Evolutionary conservation across 2,797 vertebrate species (phyloP).

Genomic region (Vultur gryphus): DNA sequence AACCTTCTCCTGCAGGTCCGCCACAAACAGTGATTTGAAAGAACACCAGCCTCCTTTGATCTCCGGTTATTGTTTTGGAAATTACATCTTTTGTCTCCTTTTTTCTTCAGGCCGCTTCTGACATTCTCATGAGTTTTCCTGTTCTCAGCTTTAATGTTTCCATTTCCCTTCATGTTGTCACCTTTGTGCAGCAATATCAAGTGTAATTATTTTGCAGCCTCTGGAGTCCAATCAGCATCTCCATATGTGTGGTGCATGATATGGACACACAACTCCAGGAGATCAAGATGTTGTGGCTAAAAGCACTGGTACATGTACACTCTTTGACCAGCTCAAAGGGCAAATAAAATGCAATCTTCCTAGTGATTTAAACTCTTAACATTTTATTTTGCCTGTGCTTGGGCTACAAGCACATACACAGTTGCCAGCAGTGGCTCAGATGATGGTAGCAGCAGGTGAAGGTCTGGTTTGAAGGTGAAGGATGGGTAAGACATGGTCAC

Average conservation of each 20-base stretch:
- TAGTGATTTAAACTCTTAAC: neutral
- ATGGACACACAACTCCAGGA: neutral
- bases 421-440: neutral
- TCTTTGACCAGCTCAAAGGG: neutral
- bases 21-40: neutral
- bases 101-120: neutral
- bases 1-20: neutral
- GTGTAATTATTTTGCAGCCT: neutral
- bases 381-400: neutral
- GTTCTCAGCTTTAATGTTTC: constrained; percentile 34
- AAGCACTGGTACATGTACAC: neutral
- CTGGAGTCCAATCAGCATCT: neutral
- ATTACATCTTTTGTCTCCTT: neutral
- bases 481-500: neutral
- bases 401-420: neutral
- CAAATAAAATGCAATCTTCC: neutral
- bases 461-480: neutral
- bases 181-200: neutral
- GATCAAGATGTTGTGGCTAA: neutral
- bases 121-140: neutral
- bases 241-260: neutral
- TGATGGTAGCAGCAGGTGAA: neutral
- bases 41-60: neutral
- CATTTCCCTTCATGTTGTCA: constrained; percentile 12
- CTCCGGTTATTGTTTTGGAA: constrained; percentile 22